Base-by-base conservation (phyloP, 2,888 invertebrate genomes). In the Acanthosoma haemorrhoidale region DNA sequence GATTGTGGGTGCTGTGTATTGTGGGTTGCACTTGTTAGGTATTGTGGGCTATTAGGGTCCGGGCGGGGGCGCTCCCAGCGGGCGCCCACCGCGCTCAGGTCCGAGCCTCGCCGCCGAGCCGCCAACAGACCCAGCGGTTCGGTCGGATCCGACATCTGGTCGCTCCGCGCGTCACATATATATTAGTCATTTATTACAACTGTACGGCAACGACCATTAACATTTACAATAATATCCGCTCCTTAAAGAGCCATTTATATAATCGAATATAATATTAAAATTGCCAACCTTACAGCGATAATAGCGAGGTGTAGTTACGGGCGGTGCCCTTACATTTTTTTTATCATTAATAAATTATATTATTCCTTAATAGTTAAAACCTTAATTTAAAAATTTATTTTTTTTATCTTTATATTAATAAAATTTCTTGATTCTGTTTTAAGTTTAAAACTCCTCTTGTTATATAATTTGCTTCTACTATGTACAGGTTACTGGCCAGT, bases 181-280 rank as follows among this genome's bases (percentile, higher is more conserved):
- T n/a, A n/a, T n/a, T n/a, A n/a, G n/a, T n/a, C 32, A 9, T 58
- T 25, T 60, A 9, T 60, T 83, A 83, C 83, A 82, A 83, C 83
- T 83, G 83, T 83, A 83, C 83, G 83, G 57, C 16, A 57, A 57
- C 41, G 21, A 41, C 64, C 64, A 64, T 16, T 32, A 64, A 64
- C 64, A 64, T 64, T 64, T 64, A 64, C 64, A 84, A 83, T 83
- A 83, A 83, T 83, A 82, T 83, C 83, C 82, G 81, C 82, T 82
- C 81, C 80, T 79, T 81, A 82, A 82, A 79, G 80, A 82, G 81
- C 80, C 80, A 83, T 83, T 82, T 58, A 31, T 59, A 38, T 43
- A 82, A 81, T 67, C 67, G 57, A 83, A 83, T 82, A 79, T 81
- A 80, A 70, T 72, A 74, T 74, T 72, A 75, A 74, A 74, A 73